Evolutionary conservation across 2,888 invertebrate genomes (phyloP).

Genomic region (Seira musarum): DNA sequence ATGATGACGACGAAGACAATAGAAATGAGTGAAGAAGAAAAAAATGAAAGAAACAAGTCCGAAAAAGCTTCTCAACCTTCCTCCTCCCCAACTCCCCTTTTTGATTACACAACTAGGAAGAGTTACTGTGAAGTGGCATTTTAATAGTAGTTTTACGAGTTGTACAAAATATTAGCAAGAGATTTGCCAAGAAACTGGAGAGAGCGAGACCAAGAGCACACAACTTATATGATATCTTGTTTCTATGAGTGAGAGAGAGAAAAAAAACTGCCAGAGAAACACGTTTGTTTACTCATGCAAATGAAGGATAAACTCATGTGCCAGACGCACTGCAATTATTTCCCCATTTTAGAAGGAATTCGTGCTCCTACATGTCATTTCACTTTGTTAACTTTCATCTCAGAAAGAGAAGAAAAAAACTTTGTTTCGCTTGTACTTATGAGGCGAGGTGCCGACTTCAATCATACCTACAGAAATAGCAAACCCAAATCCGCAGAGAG

Average conservation of each 20-base stretch:
- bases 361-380: constrained; percentile 21
- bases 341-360: not conserved
- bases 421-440: not conserved
- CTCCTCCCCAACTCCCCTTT: not conserved
- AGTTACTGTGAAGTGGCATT: not conserved
- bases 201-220: constrained; percentile 9
- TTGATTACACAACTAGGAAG: not conserved
- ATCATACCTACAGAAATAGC: too few relatives aligned
- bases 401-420: not conserved
- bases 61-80: not conserved
- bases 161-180: constrained; percentile 15
- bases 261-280: constrained; percentile 13
- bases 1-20: not conserved
- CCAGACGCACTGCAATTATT: constrained; percentile 10
- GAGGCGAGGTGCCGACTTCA: too few relatives aligned
- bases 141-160: constrained; percentile 6
- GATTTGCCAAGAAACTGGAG: constrained; percentile 15
- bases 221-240: not conserved
- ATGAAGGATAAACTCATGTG: constrained; percentile 16
- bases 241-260: too few relatives aligned
- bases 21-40: too few relatives aligned
- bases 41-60: not conserved
- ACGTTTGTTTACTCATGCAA: constrained; percentile 42
- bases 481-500: too few relatives aligned
- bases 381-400: constrained; percentile 14